Base-by-base conservation (phyloP, 2,888 invertebrate species). In the Euplexia lucipara region DNA sequence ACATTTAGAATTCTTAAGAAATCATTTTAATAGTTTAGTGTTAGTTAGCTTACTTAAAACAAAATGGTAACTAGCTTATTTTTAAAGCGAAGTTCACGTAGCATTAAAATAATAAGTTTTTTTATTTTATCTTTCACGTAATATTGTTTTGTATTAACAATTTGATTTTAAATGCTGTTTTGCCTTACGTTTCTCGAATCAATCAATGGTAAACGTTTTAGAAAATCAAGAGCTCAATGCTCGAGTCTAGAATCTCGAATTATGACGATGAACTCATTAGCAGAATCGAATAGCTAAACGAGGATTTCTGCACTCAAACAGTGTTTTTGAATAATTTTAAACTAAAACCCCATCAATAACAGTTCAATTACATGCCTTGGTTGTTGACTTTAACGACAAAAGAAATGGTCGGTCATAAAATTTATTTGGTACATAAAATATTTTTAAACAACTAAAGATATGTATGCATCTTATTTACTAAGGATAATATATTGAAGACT, bases 231-330 rank as follows among this genome's bases (percentile, higher is more conserved):
- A 52, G n/a, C 14, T 68, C 60, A 20, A 41, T 12, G 12, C 18
- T 30, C 7, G n/a, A 12, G 16, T 47, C 37, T 51, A 51, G 35
- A 56, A 68, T 63, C 22, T 42, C 20, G 39, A 78, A 67, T 57
- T 67, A 32, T 44, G n/a, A 52, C 41, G 56, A 20, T 48, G 61
- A 61, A 62, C 44, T 74, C 51, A 66, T 74, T 74, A 59, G 26
- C 51, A 39, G 30, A 22, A 51, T 65, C 22, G 34, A 16, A 30
- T 22, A 30, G 45, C 53, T 48, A 30, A 37, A 61, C 44, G 56
- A 37, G 22, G 8, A 35, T 18, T 44, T 47, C 18, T 45, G 12
- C 18, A 20, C n/a, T 32, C 6, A 8, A 62, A 62, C 16, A 20
- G 2, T 47, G 30, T n/a, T 18, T 54, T 56, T 48, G 18, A 35